Conservation (phyloP, 2,113 vertebrate species). For the Bungarus multicinctus region DNA sequence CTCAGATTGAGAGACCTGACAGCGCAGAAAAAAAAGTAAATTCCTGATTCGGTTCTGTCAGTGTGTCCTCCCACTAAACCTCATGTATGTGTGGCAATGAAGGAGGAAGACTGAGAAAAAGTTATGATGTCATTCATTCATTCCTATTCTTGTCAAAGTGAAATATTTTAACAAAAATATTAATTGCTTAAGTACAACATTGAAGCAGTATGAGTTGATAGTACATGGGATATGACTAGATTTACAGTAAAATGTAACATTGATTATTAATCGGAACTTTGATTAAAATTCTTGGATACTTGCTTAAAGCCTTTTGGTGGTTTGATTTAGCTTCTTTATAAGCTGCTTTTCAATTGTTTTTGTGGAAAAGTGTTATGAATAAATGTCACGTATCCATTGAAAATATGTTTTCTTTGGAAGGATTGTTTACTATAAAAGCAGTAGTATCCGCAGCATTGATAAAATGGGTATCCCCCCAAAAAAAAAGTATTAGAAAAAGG, state of each 20-base stretch:
- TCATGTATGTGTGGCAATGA: background rate
- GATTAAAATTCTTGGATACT: background rate
- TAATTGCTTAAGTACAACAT: background rate
- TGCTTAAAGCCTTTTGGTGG: background rate
- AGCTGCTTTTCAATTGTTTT: background rate
- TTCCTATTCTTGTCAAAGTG: conserved; percentile 21
- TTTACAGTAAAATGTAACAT: background rate
- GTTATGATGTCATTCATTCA: fast-evolving
- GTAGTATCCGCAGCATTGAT: background rate
- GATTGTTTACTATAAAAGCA: background rate
- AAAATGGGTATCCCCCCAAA: background rate
- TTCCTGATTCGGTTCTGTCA: conserved; percentile 21
- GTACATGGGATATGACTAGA: background rate
- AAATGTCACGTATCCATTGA: background rate
- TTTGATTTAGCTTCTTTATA: background rate
- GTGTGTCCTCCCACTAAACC: background rate
- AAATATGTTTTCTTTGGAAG: background rate
- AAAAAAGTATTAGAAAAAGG: background rate
- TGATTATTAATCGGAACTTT: background rate
- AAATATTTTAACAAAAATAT: background rate
- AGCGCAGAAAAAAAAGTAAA: conserved; percentile 35
- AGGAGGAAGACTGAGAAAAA: background rate
- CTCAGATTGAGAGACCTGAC: conserved; percentile 15
- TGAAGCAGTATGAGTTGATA: background rate
- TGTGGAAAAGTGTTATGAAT: background rate